Percentiles rank a stretch among this genome's conserved stretches.
Conservation (phyloP, 2,113 vertebrate species). For the Oceanodroma tethys region DNA sequence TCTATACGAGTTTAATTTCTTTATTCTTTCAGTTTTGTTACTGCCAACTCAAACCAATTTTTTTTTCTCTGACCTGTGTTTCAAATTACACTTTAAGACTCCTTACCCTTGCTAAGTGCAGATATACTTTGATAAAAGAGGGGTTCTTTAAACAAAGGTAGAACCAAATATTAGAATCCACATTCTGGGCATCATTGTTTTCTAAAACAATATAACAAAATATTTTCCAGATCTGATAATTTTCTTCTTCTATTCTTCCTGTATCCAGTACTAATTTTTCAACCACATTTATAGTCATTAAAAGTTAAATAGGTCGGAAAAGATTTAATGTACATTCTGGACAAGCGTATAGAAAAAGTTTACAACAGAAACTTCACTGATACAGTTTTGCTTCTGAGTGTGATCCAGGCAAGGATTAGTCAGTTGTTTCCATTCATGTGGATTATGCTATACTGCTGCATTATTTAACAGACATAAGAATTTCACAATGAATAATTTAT, state of each 20-base stretch:
- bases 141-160: background rate
- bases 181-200: background rate
- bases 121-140: background rate
- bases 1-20: background rate
- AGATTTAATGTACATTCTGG: background rate
- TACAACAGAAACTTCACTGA: background rate
- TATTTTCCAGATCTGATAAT: background rate
- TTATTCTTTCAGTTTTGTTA: background rate
- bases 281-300: background rate
- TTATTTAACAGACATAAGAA: background rate
- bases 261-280: background rate
- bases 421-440: background rate
- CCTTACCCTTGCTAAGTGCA: background rate
- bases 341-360: background rate
- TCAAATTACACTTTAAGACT: background rate
- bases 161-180: background rate
- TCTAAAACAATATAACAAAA: background rate
- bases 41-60: background rate
- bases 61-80: background rate
- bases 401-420: background rate
- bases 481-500: constrained; percentile 4
- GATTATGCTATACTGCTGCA: background rate
- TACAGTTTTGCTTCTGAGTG: background rate
- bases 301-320: background rate
- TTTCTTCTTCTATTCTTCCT: background rate